Base-by-base conservation (phyloP, 2,888 invertebrate genomes). In the Cosmorhoe ocellata region DNA sequence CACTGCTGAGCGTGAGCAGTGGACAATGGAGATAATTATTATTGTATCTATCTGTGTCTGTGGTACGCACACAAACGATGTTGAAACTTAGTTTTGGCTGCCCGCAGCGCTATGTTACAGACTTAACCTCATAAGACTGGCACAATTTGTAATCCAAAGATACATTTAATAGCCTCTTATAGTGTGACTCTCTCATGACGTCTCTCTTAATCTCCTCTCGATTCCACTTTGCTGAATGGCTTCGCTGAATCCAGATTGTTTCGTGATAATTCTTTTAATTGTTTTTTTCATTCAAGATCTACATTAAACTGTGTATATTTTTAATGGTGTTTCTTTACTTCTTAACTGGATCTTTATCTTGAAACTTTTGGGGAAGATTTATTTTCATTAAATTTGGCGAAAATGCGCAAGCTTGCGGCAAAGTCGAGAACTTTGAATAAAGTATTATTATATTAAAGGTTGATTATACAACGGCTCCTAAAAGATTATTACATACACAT, bases 241-340 rank as follows among this genome's bases (percentile, higher is more conserved):
- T 18, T 18, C 18, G 18, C 18, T 5, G 18, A 7, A 24, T 7
- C 5, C 24, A 24, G 43, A 50, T 50, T 39, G 49, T 50, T 50
- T 26, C 11, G 18, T 27, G 43, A 50, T 50, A 6, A 24, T 24
- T 51, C 54, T 56, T 58, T 59, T 56, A 56, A 56, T 59, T 59
- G 56, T 37, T 47, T 41, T 50, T 54, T 36, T 46, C 10, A n/a
- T n/a, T n/a, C 37, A 14, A 12, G 28, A 51, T 51, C 56, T 56
- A 55, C n/a, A n/a, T n/a, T n/a, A n/a, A n/a, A n/a, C n/a, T n/a
- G 24, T 12, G 24, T 11, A 22, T 10, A 47, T 12, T 39, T 54
- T 53, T 51, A 44, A 32, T 37, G 22, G 22, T 56, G 27, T 46
- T 40, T 49, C 22, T 36, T 32, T 49, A 45, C 43, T 52, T 51